Evolutionary conservation across 2,797 vertebrate genomes (phyloP), one percentile per base, ranked within the genome.

Genomic region (Poecile montanus): DNA sequence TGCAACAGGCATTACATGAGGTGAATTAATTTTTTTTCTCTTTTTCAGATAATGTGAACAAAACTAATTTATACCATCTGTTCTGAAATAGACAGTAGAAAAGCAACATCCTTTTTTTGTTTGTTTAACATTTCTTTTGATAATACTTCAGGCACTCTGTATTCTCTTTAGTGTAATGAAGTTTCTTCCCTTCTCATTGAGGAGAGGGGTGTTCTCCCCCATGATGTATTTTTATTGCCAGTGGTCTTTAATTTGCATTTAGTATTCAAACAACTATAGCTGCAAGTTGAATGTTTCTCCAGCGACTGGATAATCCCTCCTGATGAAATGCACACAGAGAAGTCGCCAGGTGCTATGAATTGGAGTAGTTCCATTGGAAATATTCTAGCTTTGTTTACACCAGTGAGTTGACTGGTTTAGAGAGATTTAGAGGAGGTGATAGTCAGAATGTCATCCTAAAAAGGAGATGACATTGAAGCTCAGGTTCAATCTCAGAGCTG

Each of bases 11-110:
- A 20, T 92, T 91, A 80, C 1, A 14, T 89, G 78, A 79, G 78
- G 91, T 82, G 65, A 93, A 95, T 94, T 85, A 60, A 82, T 93
- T 86, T 56, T n/a, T 62, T 72, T 62, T 75, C 45, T 16, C 27
- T 67, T 88, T 75, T 67, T 53, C 27, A 30, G 57, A 89, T 66
- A 67, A 82, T 34, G 38, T 77, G 75, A 89, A 53, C 84, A 77
- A 80, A 91, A 87, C 42, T 80, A 71, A 57, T 85, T 82, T 85
- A 65, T 3, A 54, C 85, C 89, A 92, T 92, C 94, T 95, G 92
- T 81, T 86, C 72, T 76, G 38, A 84, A 85, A 78, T 11, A 91
- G 29, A 25, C 56, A 68, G 71, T 78, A 82, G 80, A 91, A 90
- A 76, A 87, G 53, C 71, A 91, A 22, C 23, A 67, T 36, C 13